These are phyloP conservation scores for Propithecus coquereli DNA, from an alignment of 2,113 vertebrate species.

Conservation along the genomic window DNA sequence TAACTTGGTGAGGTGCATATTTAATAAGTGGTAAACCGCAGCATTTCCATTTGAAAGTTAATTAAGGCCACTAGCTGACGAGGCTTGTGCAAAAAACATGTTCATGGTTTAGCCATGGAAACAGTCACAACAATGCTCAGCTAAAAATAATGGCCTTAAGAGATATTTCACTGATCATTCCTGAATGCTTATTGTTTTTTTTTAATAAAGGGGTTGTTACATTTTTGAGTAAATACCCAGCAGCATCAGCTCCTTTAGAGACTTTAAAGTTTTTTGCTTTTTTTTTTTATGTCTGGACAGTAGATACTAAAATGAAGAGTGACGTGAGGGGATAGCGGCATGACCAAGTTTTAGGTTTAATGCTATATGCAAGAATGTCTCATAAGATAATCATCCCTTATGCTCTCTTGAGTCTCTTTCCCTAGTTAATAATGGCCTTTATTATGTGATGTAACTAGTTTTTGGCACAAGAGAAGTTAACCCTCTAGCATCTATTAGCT, in stretches of 20 bases:
- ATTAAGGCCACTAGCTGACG: slow-evolving; percentile 82
- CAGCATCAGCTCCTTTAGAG: slow-evolving; percentile 45
- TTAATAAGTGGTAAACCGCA: slow-evolving; percentile 85
- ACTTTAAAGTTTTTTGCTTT: not conserved
- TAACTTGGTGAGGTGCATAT: slow-evolving; percentile 80
- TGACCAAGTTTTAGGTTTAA: not conserved
- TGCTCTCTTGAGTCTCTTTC: slow-evolving; percentile 38
- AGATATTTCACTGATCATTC: slow-evolving; percentile 61
- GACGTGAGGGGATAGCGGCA: not conserved
- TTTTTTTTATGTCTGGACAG: not conserved
- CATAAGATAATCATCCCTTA: not conserved
- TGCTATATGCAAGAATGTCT: not conserved
- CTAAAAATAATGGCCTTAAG: slow-evolving; percentile 76
- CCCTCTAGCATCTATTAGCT: not conserved
- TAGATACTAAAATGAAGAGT: slow-evolving; percentile 42
- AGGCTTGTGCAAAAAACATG: slow-evolving; percentile 80
- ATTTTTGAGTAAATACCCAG: slow-evolving; percentile 36
- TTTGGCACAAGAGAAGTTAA: not conserved
- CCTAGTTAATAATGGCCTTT: slow-evolving; percentile 17
- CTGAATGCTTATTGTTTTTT: not conserved
- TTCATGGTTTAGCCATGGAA: slow-evolving; percentile 81
- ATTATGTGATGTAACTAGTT: not conserved
- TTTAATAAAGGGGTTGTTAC: slow-evolving; percentile 26
- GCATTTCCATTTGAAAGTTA: slow-evolving; percentile 83
- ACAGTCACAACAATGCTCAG: slow-evolving; percentile 81